phyloP scores from a whole-genome alignment of 2,888 invertebrate species.

The Epirrhoe alternata region DNA sequence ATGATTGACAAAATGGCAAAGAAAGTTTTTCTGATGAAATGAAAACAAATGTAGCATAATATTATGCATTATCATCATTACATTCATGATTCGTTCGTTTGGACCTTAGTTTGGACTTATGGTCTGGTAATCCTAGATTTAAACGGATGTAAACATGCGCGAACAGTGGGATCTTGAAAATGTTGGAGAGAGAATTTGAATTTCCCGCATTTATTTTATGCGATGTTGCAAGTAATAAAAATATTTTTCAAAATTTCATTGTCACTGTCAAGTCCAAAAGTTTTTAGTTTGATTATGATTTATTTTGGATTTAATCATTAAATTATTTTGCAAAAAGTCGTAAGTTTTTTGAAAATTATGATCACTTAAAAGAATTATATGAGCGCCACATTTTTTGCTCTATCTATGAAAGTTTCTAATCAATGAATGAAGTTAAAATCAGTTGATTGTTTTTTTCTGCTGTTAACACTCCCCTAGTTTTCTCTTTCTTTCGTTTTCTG shows the following conservation, averaged over 20 bases:
- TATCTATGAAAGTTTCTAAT: neutral
- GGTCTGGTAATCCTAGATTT: no score
- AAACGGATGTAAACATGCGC: no score
- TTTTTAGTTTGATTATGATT: neutral
- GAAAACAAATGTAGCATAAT: no score
- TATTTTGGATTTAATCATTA: neutral
- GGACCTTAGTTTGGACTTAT: no score
- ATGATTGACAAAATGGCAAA: slow-evolving; percentile 5
- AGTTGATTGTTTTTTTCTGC: slow-evolving; percentile 54
- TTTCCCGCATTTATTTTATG: slow-evolving; percentile 39
- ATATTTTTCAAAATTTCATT: neutral
- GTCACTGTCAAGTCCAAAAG: slow-evolving; percentile 1
- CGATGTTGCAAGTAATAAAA: slow-evolving; percentile 32
- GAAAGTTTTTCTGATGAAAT: neutral
- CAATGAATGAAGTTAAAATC: slow-evolving; percentile 52
- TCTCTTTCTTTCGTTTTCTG: slow-evolving; percentile 80
- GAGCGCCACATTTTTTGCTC: neutral
- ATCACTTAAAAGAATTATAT: neutral
- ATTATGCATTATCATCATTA: no score
- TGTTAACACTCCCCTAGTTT: slow-evolving; percentile 73
- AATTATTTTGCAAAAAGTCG: neutral
- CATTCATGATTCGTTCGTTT: no score
- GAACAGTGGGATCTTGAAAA: neutral
- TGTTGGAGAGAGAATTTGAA: slow-evolving; percentile 31
- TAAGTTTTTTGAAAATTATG: no score